Base-by-base conservation (phyloP, 2,797 vertebrate species). In the Megaceryle alcyon region DNA sequence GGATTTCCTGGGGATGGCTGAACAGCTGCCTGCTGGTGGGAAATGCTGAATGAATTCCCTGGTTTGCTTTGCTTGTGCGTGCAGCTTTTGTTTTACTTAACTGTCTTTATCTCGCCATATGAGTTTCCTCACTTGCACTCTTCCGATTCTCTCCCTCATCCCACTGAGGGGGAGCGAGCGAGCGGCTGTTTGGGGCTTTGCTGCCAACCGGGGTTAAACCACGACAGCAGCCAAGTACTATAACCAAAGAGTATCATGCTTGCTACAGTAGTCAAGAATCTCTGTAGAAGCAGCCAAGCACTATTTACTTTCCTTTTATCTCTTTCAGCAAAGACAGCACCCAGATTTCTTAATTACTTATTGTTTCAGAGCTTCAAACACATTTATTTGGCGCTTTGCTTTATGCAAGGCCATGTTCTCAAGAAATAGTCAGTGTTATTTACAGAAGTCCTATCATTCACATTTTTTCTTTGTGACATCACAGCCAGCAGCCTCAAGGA, bases 1-100 rank as follows among this genome's bases (percentile, higher is more conserved):
- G 41, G 14, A 41, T 41, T 41, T 41, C 41, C 41, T n/a, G 48
- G 1, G 44, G 35, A 23, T 8, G 31, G 56, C 17, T 25, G 87
- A 56, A 12, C 29, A 7, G 9, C 21, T 14, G 33, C 48, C 29
- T 69, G 48, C 25, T 11, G 0, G 2, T 2, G 26, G 64, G 56
- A 69, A 25, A 14, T 1, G 2, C 23, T 1, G 46, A 61, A 16
- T 9, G 4, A 26, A 29, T 1, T 41, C 31, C 31, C n/a, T 15
- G 3, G 0, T 48, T 14, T 15, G 48, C 26, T 82, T 16, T 56
- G 41, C 41, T 41, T 41, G 25, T 7, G 9, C 2, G 1, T 23
- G n/a, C 22, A 33, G 35, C 35, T 64, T 75, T 63, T 48, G 37
- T 69, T 56, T 75, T 51, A 3, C 26, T 21, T 5, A 69, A 22